Percentiles rank a stretch among this genome's conserved stretches.
Conservation (phyloP, 2,113 vertebrate genomes). For the human region DNA sequence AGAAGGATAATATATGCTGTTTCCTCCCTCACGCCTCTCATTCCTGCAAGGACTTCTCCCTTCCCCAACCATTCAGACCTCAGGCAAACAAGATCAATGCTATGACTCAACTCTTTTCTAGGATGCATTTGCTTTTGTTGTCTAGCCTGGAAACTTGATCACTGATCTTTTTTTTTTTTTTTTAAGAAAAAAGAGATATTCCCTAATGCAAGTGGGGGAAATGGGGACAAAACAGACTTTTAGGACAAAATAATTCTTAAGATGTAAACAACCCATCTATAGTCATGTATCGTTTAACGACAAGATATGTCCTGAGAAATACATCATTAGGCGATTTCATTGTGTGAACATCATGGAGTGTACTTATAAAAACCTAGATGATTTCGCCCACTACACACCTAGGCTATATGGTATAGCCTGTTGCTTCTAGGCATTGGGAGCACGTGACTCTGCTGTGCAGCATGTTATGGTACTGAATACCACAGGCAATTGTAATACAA, state of each 20-base stretch:
- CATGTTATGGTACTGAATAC: not conserved
- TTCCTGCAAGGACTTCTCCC: not conserved
- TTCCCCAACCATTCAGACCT: not conserved
- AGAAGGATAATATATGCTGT: not conserved
- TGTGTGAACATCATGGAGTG: not conserved
- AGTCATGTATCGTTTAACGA: not conserved
- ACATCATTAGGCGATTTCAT: not conserved
- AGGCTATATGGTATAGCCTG: not conserved
- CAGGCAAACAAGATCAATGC: not conserved
- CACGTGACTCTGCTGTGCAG: not conserved
- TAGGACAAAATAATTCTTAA: constrained; percentile 1
- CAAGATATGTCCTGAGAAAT: not conserved
- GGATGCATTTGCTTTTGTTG: not conserved
- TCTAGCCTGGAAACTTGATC: not conserved
- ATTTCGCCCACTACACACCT: not conserved
- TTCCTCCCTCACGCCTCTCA: not conserved
- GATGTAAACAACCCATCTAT: not conserved
- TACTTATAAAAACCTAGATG: not conserved
- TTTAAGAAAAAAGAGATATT: not conserved
- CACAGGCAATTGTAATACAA: not conserved
- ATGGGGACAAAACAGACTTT: not conserved
- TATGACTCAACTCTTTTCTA: not conserved
- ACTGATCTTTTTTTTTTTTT: not conserved
- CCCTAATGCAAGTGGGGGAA: not conserved
- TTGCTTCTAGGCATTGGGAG: not conserved